Conservation (phyloP, 2,888 invertebrate genomes). For the Eupeodes latifasciatus region DNA sequence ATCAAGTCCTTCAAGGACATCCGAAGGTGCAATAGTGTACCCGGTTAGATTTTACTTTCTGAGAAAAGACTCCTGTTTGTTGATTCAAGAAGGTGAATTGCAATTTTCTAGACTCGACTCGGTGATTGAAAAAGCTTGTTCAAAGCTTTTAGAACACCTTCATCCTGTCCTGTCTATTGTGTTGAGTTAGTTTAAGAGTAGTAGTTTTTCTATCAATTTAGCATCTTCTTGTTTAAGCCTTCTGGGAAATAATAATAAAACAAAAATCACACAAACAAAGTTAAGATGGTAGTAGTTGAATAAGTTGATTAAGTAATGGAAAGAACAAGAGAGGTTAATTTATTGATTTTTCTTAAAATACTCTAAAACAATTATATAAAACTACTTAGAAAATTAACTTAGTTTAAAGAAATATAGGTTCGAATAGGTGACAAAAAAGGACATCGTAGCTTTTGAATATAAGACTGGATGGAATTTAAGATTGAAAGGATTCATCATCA, state of each 20-base stretch:
- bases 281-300: neutral
- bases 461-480: too few relatives aligned
- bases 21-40: constrained; percentile 61
- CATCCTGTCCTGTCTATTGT: neutral
- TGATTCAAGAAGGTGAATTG: constrained; percentile 43
- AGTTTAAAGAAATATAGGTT: too few relatives aligned
- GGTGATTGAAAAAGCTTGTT: constrained; percentile 19
- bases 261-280: neutral
- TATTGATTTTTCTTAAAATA: constrained; percentile 22
- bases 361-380: neutral
- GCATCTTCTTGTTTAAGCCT: neutral
- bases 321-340: neutral
- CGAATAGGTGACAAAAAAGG: neutral
- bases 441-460: too few relatives aligned
- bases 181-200: neutral
- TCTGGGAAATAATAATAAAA: neutral
- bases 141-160: constrained; percentile 17
- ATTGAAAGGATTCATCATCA: too few relatives aligned
- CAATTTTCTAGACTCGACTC: constrained; percentile 30
- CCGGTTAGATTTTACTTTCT: constrained; percentile 28
- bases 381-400: neutral
- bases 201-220: neutral
- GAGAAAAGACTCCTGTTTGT: constrained; percentile 59
- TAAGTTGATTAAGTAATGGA: constrained; percentile 16
- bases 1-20: constrained; percentile 66